Evolutionary conservation across 1,140 invertebrate genomes (phyloP).

Genomic region (Drosophila pectinifera): DNA sequence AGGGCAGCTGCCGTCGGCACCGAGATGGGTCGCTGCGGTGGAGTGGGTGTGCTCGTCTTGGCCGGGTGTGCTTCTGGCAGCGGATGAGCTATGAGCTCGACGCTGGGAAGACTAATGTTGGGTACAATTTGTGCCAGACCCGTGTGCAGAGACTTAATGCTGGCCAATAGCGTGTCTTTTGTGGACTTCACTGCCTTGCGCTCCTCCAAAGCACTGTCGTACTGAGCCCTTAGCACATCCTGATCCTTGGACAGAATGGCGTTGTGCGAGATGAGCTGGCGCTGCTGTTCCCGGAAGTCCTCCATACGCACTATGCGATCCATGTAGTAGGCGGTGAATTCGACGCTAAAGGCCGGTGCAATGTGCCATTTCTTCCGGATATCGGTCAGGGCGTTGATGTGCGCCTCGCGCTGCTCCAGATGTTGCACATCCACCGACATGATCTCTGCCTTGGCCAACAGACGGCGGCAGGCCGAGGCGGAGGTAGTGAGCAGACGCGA

Average conservation of each 20-base stretch:
- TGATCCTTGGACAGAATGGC: slow-evolving; percentile 89
- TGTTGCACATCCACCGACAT: slow-evolving; percentile 94
- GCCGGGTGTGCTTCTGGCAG: slow-evolving; percentile 38
- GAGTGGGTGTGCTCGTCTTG: slow-evolving; percentile 71
- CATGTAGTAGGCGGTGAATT: slow-evolving; percentile 97
- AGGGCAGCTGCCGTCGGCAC: slow-evolving; percentile 92
- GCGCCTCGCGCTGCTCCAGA: slow-evolving; percentile 92
- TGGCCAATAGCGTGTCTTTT: slow-evolving; percentile 32
- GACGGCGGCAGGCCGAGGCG: slow-evolving; percentile 93
- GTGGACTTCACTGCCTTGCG: slow-evolving; percentile 59
- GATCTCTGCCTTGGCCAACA: slow-evolving; percentile 94
- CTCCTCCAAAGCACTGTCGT: slow-evolving; percentile 89
- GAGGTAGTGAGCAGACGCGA: slow-evolving; percentile 95
- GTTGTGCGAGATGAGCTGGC: slow-evolving; percentile 92
- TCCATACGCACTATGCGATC: slow-evolving; percentile 93
- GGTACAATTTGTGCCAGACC: slow-evolving; percentile 85
- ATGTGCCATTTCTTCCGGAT: slow-evolving; percentile 97
- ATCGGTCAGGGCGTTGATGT: slow-evolving; percentile 92
- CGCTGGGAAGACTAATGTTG: slow-evolving; percentile 86
- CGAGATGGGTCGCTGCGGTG: slow-evolving; percentile 86
- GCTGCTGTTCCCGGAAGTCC: slow-evolving; percentile 91
- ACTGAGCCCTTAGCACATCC: slow-evolving; percentile 90
- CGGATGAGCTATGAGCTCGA: slow-evolving; percentile 85
- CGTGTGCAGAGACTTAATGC: slow-evolving; percentile 43
- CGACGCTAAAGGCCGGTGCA: slow-evolving; percentile 95